Evolutionary conservation across 30 jellyfish, hydroid and myxozoan genomes (phyloP).

Genomic region (Pseudorhiza aurosa): DNA sequence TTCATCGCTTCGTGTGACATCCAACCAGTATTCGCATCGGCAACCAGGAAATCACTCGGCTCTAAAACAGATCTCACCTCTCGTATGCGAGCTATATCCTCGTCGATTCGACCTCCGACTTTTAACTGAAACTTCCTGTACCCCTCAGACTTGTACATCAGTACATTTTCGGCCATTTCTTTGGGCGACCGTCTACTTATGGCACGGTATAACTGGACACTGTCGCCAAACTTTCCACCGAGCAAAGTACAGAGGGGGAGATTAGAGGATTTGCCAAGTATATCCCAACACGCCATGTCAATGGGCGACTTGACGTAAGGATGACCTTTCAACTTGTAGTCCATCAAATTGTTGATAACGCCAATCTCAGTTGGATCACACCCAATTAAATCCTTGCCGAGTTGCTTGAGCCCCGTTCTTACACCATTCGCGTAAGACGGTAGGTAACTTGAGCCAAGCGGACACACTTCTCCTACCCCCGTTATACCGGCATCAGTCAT

Average conservation of each 20-base stretch:
- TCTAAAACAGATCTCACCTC: constrained; percentile 49
- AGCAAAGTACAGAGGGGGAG: constrained; percentile 51
- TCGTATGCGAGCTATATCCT: constrained; percentile 56
- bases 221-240: constrained; percentile 62
- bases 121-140: constrained; percentile 51
- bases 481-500: constrained; percentile 47
- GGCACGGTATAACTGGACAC: constrained; percentile 57
- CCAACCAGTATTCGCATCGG: constrained; percentile 73
- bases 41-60: constrained; percentile 50
- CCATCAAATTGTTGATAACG: constrained; percentile 55
- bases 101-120: constrained; percentile 58
- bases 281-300: constrained; percentile 73
- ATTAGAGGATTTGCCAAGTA: constrained; percentile 41
- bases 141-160: constrained; percentile 29
- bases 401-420: constrained; percentile 45
- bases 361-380: constrained; percentile 53
- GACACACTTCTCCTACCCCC: constrained; percentile 67
- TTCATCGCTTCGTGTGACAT: constrained; percentile 63
- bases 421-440: constrained; percentile 71
- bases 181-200: constrained; percentile 37
- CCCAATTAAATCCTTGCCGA: constrained; percentile 34
- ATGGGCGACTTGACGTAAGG: constrained; percentile 69
- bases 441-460: constrained; percentile 63
- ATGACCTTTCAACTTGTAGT: constrained; percentile 59
- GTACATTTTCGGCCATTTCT: constrained; percentile 55